These are phyloP conservation scores for Ageneiosus marmoratus DNA, from an alignment of 2,113 vertebrate genomes.

Conservation along the genomic window DNA sequence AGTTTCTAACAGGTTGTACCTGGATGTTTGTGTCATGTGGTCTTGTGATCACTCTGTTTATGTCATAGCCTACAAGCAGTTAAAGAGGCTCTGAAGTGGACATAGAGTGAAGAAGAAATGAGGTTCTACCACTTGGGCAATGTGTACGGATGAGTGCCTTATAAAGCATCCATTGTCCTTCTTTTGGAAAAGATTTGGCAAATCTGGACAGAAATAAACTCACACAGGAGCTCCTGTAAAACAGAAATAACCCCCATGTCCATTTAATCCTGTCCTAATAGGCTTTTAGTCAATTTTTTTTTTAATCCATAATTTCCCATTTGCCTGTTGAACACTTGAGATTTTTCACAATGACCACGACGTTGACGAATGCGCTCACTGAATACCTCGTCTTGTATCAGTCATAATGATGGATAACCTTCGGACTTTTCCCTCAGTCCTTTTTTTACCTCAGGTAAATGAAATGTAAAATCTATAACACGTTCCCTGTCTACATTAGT, in stretches of 20 bases:
- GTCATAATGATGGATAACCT: neutral
- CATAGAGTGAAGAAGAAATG: neutral
- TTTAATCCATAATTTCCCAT: neutral
- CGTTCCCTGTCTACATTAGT: too few species aligned
- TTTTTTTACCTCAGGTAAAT: neutral
- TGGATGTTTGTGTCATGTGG: neutral
- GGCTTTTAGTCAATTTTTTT: neutral
- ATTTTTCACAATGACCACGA: neutral
- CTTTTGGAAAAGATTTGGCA: neutral
- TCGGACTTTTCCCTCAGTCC: neutral
- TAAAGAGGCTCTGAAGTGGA: neutral
- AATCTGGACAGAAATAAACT: neutral
- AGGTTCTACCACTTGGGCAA: neutral
- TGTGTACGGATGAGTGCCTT: neutral
- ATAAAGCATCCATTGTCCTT: neutral
- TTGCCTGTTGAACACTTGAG: neutral
- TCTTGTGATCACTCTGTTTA: neutral
- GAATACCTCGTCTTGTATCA: neutral
- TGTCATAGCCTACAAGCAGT: neutral
- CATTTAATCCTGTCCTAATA: neutral
- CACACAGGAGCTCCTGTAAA: neutral
- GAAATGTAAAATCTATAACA: neutral
- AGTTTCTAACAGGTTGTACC: neutral
- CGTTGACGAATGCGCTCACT: neutral
- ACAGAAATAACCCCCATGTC: neutral